Evolutionary conservation across 2,797 vertebrate genomes (phyloP).

Genomic region (Sparidentex hasta): DNA sequence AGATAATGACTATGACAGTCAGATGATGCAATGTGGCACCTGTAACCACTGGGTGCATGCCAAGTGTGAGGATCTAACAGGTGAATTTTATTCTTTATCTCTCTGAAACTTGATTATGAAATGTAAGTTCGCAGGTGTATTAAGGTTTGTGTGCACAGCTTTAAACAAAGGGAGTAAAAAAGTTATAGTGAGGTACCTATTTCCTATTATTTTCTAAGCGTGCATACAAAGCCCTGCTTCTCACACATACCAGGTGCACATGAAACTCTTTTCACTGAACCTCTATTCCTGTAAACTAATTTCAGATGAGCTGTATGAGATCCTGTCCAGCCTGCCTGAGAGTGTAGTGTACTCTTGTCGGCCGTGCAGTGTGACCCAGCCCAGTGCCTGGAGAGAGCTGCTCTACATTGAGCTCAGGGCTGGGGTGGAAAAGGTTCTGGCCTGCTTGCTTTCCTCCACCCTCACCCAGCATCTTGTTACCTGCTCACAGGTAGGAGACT

Average conservation of each 20-base stretch:
- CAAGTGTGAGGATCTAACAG: constrained; percentile 94
- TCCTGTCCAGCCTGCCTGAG: constrained; percentile 92
- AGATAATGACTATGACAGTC: constrained; percentile 95
- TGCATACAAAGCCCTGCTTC: neutral
- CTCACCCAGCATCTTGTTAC: constrained; percentile 88
- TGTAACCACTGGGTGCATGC: constrained; percentile 96
- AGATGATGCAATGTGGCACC: constrained; percentile 95
- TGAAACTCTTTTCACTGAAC: neutral
- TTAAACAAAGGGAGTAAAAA: neutral
- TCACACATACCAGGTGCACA: neutral
- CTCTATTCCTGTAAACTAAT: neutral
- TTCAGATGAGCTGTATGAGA: constrained; percentile 94
- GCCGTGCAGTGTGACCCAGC: constrained; percentile 88
- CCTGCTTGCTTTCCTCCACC: constrained; percentile 89
- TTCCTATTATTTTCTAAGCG: neutral
- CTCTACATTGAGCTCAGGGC: constrained; percentile 89
- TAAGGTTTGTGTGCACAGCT: neutral
- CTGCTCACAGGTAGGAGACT: constrained; percentile 87
- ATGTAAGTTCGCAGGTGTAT: neutral
- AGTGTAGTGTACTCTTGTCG: constrained; percentile 93
- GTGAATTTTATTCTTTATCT: constrained; percentile 68
- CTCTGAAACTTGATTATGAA: neutral
- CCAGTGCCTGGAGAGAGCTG: constrained; percentile 90
- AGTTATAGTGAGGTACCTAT: neutral
- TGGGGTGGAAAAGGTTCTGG: constrained; percentile 91